phyloP scores from a whole-genome alignment of 2,797 vertebrate genomes.

The Lepilemur septentrionalis region DNA sequence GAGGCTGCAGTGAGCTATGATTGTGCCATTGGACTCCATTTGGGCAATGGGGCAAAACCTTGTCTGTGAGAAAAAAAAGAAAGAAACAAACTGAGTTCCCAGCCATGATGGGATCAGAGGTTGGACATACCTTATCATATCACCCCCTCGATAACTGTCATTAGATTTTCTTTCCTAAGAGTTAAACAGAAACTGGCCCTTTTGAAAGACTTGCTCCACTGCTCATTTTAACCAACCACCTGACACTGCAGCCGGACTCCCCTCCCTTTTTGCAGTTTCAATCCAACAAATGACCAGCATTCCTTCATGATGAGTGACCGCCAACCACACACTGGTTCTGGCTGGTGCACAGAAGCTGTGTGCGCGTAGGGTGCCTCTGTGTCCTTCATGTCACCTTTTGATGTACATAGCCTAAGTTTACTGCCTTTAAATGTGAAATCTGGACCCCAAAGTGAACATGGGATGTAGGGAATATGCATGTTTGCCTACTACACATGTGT shows the following conservation, averaged over 20 bases:
- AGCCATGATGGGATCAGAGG: background rate
- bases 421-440: background rate
- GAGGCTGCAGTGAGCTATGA: background rate
- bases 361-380: background rate
- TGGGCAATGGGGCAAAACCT: background rate
- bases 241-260: background rate
- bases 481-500: background rate
- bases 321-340: background rate
- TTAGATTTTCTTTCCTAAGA: background rate
- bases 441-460: background rate
- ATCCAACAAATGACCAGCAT: background rate
- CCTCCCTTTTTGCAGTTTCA: background rate
- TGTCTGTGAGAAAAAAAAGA: background rate
- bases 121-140: background rate
- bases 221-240: background rate
- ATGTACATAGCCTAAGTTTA: background rate
- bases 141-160: background rate
- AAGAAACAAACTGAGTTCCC: background rate
- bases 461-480: background rate
- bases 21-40: background rate
- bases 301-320: background rate
- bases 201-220: background rate
- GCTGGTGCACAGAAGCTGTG: background rate
- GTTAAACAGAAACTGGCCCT: background rate
- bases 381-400: background rate